phyloP scores from a whole-genome alignment of 2,888 invertebrate species.

The Torymus texanus region DNA sequence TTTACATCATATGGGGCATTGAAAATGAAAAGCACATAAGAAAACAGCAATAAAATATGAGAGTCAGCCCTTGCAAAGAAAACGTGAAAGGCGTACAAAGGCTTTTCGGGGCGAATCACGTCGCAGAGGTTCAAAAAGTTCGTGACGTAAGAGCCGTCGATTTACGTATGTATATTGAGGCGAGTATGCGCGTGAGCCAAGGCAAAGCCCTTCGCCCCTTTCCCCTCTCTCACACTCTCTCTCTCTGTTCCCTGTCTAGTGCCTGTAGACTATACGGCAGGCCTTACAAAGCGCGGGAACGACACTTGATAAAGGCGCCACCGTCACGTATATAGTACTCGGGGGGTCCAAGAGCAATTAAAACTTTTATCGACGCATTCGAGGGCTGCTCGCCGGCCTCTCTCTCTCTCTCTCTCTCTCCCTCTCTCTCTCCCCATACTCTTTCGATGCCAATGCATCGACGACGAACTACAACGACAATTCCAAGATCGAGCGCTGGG shows the following conservation, averaged over 20 bases:
- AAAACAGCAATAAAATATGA: no score
- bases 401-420: no score
- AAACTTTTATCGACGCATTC: conserved; percentile 69
- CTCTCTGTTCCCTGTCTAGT: background rate
- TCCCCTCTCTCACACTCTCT: background rate
- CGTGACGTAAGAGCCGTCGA: background rate
- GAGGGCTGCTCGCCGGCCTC: conserved; percentile 34
- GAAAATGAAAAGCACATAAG: no score
- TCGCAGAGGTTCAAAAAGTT: no score
- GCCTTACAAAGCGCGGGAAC: conserved; percentile 29
- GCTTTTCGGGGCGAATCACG: no score
- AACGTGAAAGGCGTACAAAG: no score
- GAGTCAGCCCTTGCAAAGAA: no score
- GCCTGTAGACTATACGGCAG: background rate
- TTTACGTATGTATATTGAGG: conserved; percentile 9
- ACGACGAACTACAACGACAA: no score
- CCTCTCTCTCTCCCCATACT: conserved; percentile 12
- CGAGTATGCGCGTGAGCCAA: background rate
- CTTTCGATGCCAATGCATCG: background rate
- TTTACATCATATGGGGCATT: no score
- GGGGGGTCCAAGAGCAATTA: conserved; percentile 65
- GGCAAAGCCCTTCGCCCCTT: conserved; percentile 5
- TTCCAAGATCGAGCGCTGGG: no score
- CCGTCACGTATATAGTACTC: conserved; percentile 5
- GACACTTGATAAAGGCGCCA: conserved; percentile 42